Percentiles rank a stretch among this genome's conserved stretches.
Conservation (phyloP, 2,888 invertebrate species). For the Pachydiplax longipennis region DNA sequence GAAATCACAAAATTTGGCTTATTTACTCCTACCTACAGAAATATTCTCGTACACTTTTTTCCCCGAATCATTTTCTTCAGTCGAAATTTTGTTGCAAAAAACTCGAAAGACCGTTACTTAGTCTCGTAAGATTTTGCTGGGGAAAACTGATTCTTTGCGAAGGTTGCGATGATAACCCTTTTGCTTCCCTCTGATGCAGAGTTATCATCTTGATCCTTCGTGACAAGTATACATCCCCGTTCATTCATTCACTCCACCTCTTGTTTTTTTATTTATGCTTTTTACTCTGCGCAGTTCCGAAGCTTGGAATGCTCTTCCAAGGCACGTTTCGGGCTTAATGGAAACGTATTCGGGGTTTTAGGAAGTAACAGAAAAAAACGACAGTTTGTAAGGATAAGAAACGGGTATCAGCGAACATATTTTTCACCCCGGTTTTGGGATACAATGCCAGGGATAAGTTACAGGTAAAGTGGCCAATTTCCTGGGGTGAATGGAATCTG, state of each 20-base stretch:
- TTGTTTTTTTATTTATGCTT: no score
- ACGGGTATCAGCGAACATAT: not conserved
- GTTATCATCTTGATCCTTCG: not conserved
- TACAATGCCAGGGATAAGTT: not conserved
- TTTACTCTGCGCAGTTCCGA: not conserved
- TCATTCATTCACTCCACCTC: not conserved
- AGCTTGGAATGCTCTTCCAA: conserved; percentile 6
- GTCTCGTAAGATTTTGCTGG: no score
- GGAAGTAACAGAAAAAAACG: not conserved
- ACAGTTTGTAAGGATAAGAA: not conserved
- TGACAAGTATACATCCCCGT: not conserved
- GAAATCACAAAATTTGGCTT: no score
- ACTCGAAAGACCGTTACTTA: no score
- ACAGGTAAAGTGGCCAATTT: not conserved
- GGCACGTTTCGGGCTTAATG: not conserved
- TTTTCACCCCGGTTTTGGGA: not conserved
- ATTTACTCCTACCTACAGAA: no score
- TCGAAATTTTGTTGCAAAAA: no score
- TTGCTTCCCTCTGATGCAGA: not conserved
- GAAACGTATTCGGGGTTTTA: not conserved
- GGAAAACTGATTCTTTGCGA: not conserved
- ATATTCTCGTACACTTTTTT: no score
- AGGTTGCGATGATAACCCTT: not conserved
- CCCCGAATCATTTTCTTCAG: no score
- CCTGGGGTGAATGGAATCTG: not conserved